Conservation (phyloP, 2,113 vertebrate genomes). For the Aviceda subcristata region DNA sequence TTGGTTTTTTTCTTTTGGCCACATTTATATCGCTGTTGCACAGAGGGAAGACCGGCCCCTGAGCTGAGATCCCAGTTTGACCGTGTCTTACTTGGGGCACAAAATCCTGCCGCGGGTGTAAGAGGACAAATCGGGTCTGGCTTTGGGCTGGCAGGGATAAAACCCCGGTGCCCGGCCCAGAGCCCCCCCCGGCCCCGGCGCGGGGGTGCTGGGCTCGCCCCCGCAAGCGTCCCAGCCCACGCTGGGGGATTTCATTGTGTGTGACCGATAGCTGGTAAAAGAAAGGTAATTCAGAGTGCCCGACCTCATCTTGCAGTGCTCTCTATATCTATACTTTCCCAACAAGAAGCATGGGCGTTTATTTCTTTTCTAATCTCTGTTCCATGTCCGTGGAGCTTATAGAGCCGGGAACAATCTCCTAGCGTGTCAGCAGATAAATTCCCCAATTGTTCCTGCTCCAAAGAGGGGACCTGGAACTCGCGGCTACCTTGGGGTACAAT, state of each 20-base stretch:
- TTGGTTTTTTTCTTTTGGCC: not conserved
- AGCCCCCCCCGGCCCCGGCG: not conserved
- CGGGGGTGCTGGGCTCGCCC: not conserved
- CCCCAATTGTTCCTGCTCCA: slow-evolving; percentile 22
- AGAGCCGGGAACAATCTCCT: not conserved
- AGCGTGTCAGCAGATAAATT: not conserved
- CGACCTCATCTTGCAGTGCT: not conserved
- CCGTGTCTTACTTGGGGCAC: fast-evolving
- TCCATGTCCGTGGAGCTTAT: not conserved
- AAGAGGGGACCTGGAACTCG: slow-evolving; percentile 14
- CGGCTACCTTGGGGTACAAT: slow-evolving; percentile 5
- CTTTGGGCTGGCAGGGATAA: not conserved
- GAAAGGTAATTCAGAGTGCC: not conserved
- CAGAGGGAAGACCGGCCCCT: not conserved
- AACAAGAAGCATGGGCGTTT: not conserved
- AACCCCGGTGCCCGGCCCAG: not conserved
- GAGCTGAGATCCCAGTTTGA: not conserved
- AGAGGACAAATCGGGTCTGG: fast-evolving
- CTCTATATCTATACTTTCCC: not conserved
- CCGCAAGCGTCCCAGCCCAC: not conserved
- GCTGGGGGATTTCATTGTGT: not conserved
- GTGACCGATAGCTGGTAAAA: not conserved
- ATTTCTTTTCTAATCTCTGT: not conserved
- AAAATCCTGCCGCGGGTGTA: not conserved
- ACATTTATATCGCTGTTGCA: fast-evolving